Evolutionary conservation across 2,888 invertebrate species (phyloP).

Genomic region (Cheilosia variabilis): DNA sequence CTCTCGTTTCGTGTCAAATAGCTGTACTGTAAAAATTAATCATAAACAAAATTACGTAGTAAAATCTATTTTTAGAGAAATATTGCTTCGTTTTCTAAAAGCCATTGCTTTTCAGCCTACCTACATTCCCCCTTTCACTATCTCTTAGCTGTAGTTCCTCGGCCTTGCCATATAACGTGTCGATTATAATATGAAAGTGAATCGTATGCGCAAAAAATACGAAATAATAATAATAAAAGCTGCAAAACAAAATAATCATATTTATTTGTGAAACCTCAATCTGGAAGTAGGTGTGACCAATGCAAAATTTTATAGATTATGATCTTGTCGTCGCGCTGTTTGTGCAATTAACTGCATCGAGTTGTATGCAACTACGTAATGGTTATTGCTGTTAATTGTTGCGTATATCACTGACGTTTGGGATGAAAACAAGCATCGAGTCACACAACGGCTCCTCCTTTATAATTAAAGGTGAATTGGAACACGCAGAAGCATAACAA

Average conservation of each 20-base stretch:
- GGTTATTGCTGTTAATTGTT: constrained; percentile 4
- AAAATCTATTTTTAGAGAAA: constrained; percentile 25
- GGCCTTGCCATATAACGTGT: constrained; percentile 18
- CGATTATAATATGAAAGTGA: not conserved
- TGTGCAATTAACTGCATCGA: not conserved
- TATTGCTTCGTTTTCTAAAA: constrained; percentile 8
- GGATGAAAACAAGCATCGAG: too few relatives aligned
- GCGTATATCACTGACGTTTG: constrained; percentile 23
- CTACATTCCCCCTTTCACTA: not conserved
- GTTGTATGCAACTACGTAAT: constrained; percentile 3
- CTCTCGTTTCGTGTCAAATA: not conserved
- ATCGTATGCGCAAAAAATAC: not conserved
- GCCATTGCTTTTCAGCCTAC: not conserved
- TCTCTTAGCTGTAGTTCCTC: constrained; percentile 17
- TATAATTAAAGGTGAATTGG: too few relatives aligned
- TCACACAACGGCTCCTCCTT: too few relatives aligned
- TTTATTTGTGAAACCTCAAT: constrained; percentile 16
- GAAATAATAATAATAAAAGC: not conserved
- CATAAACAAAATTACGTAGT: constrained; percentile 23
- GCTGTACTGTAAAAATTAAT: not conserved
- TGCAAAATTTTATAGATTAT: constrained; percentile 31
- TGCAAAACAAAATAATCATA: constrained; percentile 15
- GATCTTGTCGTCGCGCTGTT: constrained; percentile 24
- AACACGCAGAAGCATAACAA: too few relatives aligned
- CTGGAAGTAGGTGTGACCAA: constrained; percentile 57